phyloP scores from a whole-genome alignment of 2,888 invertebrate species.

The Patella depressa region DNA sequence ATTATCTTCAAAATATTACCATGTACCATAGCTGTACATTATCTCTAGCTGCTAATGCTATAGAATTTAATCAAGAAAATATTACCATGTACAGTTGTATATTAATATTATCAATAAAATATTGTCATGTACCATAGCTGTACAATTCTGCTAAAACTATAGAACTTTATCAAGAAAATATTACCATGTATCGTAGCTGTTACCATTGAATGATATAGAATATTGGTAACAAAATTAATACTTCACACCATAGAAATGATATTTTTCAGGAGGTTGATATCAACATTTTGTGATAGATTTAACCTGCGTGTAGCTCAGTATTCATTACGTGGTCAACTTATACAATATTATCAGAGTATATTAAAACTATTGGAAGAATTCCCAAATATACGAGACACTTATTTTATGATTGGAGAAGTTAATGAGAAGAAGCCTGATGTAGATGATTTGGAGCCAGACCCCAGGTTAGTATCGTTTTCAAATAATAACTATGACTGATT shows the following conservation, averaged over 20 bases:
- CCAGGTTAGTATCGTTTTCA: conserved; percentile 51
- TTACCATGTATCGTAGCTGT: background rate
- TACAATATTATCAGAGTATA: conserved; percentile 69
- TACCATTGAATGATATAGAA: background rate
- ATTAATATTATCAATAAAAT: too few species aligned
- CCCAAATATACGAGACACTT: conserved; percentile 67
- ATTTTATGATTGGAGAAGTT: conserved; percentile 67
- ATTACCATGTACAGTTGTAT: too few species aligned
- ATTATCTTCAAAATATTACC: too few species aligned
- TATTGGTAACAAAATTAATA: background rate
- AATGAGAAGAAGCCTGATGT: conserved; percentile 65
- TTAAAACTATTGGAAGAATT: conserved; percentile 63
- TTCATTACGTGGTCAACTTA: conserved; percentile 67
- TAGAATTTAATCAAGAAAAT: too few species aligned
- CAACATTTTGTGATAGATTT: conserved; percentile 63
- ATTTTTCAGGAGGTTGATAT: conserved; percentile 58
- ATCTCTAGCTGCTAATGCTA: too few species aligned
- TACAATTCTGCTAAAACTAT: background rate
- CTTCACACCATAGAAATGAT: conserved; percentile 1
- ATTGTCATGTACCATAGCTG: too few species aligned
- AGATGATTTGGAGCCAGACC: conserved; percentile 55
- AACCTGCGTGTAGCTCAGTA: conserved; percentile 63
- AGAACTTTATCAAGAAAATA: background rate
- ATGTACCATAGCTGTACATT: background rate
- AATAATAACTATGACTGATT: too few species aligned